Evolutionary conservation across 1,140 invertebrate species (phyloP), one percentile per base, ranked within the genome.

Genomic region (Pseudomyrmex cubaensis): DNA sequence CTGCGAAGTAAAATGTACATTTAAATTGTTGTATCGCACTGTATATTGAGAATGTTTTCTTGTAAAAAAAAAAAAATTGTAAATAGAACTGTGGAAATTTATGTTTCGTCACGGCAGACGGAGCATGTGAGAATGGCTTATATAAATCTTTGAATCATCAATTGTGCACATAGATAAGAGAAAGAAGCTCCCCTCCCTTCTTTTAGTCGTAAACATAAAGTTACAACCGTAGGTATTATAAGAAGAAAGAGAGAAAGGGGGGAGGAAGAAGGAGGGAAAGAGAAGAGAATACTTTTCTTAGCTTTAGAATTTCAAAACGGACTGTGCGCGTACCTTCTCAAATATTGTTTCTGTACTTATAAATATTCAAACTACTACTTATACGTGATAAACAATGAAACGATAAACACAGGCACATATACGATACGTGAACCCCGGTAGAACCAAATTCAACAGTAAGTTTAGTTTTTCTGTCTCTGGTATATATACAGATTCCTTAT

Each of bases 381-480:
- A 91, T 92, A 93, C 50, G 35, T 35, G 76, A 87, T 52, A 67
- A 87, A 75, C 54, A 25, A 35, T 69, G 83, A 91, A 89, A 90
- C 88, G 85, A 91, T 91, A 86, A 90, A 93, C 86, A 90, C 91
- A 93, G 91, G 90, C 89, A 35, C 35, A 94, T 93, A 92, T 93
- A 93, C 90, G 90, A 94, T 94, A 94, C 92, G 90, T 93, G 93
- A 94, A 94, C 92, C 93, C 94, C 93, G 90, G 92, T 94, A 94
- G 94, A 92, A 94, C 93, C 93, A 94, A 94, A 94, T 94, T 93
- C 93, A 94, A 91, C 93, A 92, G 92, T 94, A 94, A 94, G 93
- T 94, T 94, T 94, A 94, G 94, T 94, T 52, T 52, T 52, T 94
- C 93, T 94, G 93, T 94, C 94, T 94, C 94, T 94, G 93, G 94